These are phyloP conservation scores for Philereme transversata DNA, from an alignment of 2,888 invertebrate genomes.

Conservation along the genomic window DNA sequence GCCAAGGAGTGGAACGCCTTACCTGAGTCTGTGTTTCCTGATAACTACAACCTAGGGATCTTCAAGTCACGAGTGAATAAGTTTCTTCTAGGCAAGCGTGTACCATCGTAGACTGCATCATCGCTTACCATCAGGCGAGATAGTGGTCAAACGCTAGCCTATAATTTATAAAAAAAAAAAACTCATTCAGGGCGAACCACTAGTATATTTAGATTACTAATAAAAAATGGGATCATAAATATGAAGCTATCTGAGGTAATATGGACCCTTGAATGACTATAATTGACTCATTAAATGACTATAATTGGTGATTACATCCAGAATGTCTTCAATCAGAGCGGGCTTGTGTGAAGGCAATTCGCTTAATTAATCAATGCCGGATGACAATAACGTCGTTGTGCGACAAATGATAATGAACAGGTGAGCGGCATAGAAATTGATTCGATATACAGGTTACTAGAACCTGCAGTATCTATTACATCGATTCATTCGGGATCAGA, in stretches of 20 bases:
- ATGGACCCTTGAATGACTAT: slow-evolving; percentile 24
- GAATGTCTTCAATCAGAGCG: slow-evolving; percentile 30
- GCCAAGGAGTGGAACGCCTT: too few relatives aligned
- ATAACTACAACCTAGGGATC: too few relatives aligned
- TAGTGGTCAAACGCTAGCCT: too few relatives aligned
- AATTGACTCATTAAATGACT: slow-evolving; percentile 24
- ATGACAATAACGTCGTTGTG: slow-evolving; percentile 24
- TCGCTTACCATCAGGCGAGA: too few relatives aligned
- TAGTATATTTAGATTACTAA: too few relatives aligned
- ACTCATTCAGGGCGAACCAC: too few relatives aligned
- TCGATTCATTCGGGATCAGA: slow-evolving; percentile 10
- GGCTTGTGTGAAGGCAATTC: slow-evolving; percentile 24
- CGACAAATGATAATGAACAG: slow-evolving; percentile 21
- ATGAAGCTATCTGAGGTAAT: slow-evolving; percentile 1
- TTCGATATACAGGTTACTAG: neutral
- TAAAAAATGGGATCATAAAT: too few relatives aligned
- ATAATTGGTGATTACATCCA: slow-evolving; percentile 24
- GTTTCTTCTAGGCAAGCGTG: too few relatives aligned
- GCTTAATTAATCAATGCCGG: slow-evolving; percentile 29
- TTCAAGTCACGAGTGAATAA: too few relatives aligned
- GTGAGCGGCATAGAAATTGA: slow-evolving; percentile 3
- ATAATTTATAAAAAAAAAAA: too few relatives aligned
- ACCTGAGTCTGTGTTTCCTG: too few relatives aligned
- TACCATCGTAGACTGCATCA: too few relatives aligned
- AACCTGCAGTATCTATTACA: neutral